phyloP scores from a whole-genome alignment of 2,797 vertebrate species.

The Scyliorhinus canicula region DNA sequence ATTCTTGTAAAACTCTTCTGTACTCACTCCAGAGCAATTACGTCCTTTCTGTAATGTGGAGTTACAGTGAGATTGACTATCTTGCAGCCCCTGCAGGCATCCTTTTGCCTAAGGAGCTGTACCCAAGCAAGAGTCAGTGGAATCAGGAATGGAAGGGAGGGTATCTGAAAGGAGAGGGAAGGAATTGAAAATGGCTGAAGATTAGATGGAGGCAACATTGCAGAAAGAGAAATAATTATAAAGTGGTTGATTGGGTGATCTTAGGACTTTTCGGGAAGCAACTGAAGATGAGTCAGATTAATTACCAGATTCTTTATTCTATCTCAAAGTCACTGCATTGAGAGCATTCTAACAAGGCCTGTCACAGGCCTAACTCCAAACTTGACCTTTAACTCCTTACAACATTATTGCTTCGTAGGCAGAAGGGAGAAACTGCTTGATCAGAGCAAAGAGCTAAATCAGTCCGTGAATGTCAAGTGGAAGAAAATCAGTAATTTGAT shows the following conservation, averaged over 20 bases:
- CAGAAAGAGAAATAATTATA: constrained; percentile 53
- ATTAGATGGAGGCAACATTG: not conserved
- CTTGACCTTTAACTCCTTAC: constrained; percentile 47
- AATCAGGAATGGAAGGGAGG: not conserved
- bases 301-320: constrained; percentile 53
- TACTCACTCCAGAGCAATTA: no score
- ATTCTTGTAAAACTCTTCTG: no score
- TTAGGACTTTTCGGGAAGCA: constrained; percentile 51
- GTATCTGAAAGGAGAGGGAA: not conserved
- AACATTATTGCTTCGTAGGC: constrained; percentile 42
- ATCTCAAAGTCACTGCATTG: constrained; percentile 56
- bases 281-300: constrained; percentile 59
- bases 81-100: not conserved
- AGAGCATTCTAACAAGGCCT: constrained; percentile 47
- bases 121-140: not conserved
- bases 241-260: constrained; percentile 47
- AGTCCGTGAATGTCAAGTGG: not conserved
- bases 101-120: not conserved
- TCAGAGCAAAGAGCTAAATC: not conserved
- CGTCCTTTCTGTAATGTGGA: no score
- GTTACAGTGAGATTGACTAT: not conserved
- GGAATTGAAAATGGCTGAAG: not conserved
- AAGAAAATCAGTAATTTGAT: constrained; percentile 33
- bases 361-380: constrained; percentile 50
- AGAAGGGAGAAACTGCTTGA: constrained; percentile 43